These are phyloP conservation scores for Mustela nigripes DNA, from an alignment of 2,113 vertebrate species.

Conservation along the genomic window DNA sequence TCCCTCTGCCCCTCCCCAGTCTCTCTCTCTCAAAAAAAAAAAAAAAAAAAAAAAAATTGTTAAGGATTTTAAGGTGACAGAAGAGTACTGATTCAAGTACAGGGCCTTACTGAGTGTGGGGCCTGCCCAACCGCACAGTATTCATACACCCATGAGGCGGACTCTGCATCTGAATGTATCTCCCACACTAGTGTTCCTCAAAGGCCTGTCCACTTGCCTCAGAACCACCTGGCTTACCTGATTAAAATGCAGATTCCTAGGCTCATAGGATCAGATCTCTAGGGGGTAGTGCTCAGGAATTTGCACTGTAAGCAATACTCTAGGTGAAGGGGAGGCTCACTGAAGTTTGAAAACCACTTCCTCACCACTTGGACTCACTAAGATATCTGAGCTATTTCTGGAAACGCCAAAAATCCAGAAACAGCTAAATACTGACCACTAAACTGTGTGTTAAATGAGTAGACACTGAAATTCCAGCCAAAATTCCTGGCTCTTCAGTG, in stretches of 20 bases:
- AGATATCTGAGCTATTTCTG: background rate
- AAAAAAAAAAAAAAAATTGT: background rate
- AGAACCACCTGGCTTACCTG: background rate
- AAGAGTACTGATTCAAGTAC: background rate
- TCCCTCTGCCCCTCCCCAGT: background rate
- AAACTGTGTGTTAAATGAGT: background rate
- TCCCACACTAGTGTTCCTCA: background rate
- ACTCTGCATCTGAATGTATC: background rate
- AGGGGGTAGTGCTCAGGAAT: background rate
- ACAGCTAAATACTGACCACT: background rate
- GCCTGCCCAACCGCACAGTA: background rate
- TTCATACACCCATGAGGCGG: accelerated
- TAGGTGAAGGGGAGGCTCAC: background rate
- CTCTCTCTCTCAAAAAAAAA: background rate
- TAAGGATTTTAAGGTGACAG: background rate
- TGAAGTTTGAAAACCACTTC: background rate
- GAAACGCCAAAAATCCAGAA: background rate
- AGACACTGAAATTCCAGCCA: constrained; percentile 6
- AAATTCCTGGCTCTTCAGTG: background rate
- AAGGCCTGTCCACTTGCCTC: background rate
- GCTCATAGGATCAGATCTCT: background rate
- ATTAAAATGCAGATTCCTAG: background rate
- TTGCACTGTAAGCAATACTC: background rate
- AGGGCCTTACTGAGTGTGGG: background rate
- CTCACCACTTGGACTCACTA: background rate